Evolutionary conservation across 2,888 invertebrate genomes (phyloP), one percentile per base, ranked within the genome.

Genomic region (Dasysyrphus tricinctus): DNA sequence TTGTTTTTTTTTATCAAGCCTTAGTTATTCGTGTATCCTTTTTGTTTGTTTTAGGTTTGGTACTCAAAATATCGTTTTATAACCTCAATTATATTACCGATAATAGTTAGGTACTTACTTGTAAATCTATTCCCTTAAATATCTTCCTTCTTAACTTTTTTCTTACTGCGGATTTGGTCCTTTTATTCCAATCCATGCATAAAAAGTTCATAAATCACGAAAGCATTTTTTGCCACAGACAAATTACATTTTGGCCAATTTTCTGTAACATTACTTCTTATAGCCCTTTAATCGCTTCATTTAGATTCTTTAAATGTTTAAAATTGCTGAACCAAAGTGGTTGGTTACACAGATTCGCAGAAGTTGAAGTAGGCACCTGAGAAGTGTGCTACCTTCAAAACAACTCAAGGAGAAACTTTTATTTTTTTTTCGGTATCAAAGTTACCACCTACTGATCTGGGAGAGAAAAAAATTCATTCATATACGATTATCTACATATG

Each of bases 321-420:
- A 69, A 69, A 69, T 69, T 51, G 69, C 54, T 54, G 39, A 69
- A 69, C 69, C 69, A 69, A 69, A 69, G 69, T 69, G 69, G 69
- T 69, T 69, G 69, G 69, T 69, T 54, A 54, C 29, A 39, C 51
- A 29, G 54, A 49, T 69, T 69, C 24, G 8, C 51, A 39, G 51
- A 69, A 39, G 24, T 51, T 39, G n/a, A 69, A 37, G 69, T 54
- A 54, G 49, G 37, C 69, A 69, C 51, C 69, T 69, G 69, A 54
- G 32, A 69, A 49, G 65, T 65, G 34, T n/a, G 9, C 24, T 24
- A 24, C 24, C 24, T 24, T 3, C 29, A 42, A 63, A 29, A 49
- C 14, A 11, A 16, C 65, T 34, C 19, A 19, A 67, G 47, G 49
- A 14, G 4, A 67, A 49, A 49, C n/a, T 37, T 67, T 49, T 47